A percentile compares a stretch with the other conserved stretches of the same genome.
Conservation (phyloP, 2,797 vertebrate genomes). For the Chloroceryle amazona region DNA sequence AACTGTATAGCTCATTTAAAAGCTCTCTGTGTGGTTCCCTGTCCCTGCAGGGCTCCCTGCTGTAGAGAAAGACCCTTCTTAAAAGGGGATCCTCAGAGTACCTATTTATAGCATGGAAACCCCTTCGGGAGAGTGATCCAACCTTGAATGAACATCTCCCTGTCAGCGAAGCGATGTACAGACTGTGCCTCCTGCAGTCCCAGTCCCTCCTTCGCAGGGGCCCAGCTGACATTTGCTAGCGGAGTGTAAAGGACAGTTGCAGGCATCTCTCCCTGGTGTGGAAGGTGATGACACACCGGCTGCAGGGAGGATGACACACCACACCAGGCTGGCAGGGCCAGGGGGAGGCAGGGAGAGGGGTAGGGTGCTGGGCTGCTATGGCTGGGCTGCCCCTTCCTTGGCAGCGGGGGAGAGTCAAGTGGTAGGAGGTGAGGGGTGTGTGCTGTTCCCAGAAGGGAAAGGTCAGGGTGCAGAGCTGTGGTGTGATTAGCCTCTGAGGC, state of each 20-base stretch:
- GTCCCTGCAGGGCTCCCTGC: background rate
- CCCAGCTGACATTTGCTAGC: background rate
- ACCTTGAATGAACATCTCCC: background rate
- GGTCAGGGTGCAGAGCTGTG: background rate
- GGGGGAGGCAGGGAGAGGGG: background rate
- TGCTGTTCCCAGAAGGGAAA: slow-evolving; percentile 4
- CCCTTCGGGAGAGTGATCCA: background rate
- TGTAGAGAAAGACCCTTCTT: background rate
- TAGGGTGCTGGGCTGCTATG: background rate
- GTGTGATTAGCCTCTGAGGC: background rate
- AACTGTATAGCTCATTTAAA: background rate
- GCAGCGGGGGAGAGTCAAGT: background rate
- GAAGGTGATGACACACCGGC: background rate
- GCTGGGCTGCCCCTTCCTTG: background rate
- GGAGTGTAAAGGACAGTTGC: background rate
- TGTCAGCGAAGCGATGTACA: background rate
- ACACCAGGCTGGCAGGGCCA: background rate
- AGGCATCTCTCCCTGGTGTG: background rate
- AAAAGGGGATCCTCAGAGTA: background rate
- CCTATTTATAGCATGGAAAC: background rate
- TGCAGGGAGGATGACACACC: too few relatives aligned
- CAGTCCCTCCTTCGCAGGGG: background rate
- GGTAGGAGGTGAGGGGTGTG: background rate
- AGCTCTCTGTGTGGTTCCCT: background rate
- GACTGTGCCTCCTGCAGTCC: background rate